Conservation (phyloP, 2,797 vertebrate genomes). For the Miichthys miiuy region DNA sequence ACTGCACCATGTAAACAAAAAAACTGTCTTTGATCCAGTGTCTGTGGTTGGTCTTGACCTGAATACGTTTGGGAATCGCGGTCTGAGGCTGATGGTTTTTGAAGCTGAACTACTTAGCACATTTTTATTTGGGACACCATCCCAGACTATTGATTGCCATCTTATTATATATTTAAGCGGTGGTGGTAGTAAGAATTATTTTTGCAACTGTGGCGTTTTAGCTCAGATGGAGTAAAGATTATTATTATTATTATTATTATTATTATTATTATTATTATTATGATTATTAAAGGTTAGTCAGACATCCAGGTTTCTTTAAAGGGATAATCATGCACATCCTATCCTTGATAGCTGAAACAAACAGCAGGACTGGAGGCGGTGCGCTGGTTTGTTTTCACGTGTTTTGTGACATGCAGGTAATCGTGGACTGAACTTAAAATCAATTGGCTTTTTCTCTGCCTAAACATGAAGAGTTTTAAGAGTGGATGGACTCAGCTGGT, state of each 20-base stretch:
- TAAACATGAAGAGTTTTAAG: slow-evolving; percentile 22
- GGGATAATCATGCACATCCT: neutral
- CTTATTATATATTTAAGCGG: slow-evolving; percentile 30
- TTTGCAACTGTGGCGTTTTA: slow-evolving; percentile 15
- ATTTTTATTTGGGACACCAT: slow-evolving; percentile 47
- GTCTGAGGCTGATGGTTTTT: slow-evolving; percentile 29
- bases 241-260: no score
- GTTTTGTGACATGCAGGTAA: slow-evolving; percentile 4
- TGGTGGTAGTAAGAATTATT: slow-evolving; percentile 30
- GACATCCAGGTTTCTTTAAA: neutral
- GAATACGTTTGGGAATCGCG: slow-evolving; percentile 24
- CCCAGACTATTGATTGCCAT: slow-evolving; percentile 16
- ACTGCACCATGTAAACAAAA: neutral
- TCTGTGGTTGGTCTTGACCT: slow-evolving; percentile 44
- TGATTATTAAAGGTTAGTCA: neutral
- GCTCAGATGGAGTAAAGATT: neutral
- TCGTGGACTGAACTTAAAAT: slow-evolving; percentile 9
- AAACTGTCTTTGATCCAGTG: neutral
- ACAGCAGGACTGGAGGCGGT: neutral
- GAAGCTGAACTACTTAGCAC: slow-evolving; percentile 43
- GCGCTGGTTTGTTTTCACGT: neutral
- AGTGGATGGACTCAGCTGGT: slow-evolving; percentile 61
- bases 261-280: no score
- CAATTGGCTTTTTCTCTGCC: slow-evolving; percentile 3
- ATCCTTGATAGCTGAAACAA: slow-evolving; percentile 6